Evolutionary conservation across 1,140 invertebrate genomes (phyloP), one percentile per base, ranked within the genome.

Genomic region (Penaeus japonicus): DNA sequence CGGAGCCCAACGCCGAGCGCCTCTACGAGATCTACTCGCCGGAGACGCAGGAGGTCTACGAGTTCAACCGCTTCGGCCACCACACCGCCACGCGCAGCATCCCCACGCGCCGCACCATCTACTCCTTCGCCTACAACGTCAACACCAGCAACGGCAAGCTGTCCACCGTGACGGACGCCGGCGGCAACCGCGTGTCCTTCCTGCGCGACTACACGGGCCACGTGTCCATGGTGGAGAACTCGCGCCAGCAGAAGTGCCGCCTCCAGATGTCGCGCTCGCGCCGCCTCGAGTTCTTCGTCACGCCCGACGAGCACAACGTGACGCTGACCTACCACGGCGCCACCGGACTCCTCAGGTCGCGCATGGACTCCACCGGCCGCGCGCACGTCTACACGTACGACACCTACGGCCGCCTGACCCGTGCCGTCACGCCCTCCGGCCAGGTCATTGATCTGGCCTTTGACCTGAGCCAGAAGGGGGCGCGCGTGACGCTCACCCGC

Each of bases 371-470:
- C 53, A 96, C 97, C 5, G 98, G 98, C 3, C 94, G 97, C 84
- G 97, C 96, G 82, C 98, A 97, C 91, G 96, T 98, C 1, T 99
- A 99, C 92, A 96, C 97, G 91, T 99, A 99, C 91, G 97, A 99
- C 92, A 96, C 97, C 91, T 98, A 98, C 92, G 98, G 98, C 20
- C 94, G 98, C 90, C 93, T 99, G 0, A 97, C 96, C 4, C 96
- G 96, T 5, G 96, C 97, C 3, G 96, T 98, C 0, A 98, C 97
- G 7, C 98, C 98, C 0, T 99, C 97, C 32, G 98, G 97, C 1
- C 95, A 97, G 93, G 95, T 97, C 1, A 96, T 97, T 57, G 95
- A 95, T 75, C 92, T 98, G 0, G 95, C 95, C 1, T 98, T 98
- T 91, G 97, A 98, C 92, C 92, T 98, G 24, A 97, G 96, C 91